These are phyloP conservation scores for Amphibalanus amphitrite DNA, from an alignment of 1,140 invertebrate species.

Conservation along the genomic window DNA sequence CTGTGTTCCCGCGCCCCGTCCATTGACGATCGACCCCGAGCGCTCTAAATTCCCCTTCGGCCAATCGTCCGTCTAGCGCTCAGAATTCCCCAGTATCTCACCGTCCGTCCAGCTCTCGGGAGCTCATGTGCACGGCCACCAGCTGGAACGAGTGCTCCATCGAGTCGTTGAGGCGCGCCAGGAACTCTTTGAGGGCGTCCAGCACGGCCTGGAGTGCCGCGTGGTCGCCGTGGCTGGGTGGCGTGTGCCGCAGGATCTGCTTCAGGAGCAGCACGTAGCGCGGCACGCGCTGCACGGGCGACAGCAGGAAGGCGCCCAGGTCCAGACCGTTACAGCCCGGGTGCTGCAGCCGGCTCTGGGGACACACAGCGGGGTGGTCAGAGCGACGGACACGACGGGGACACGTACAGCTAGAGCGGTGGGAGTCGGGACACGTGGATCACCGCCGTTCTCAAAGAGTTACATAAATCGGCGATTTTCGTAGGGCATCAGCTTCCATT, in stretches of 20 bases:
- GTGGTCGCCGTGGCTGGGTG: slow-evolving; percentile 24
- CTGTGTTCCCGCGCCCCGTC: too few species aligned
- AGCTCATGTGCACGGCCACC: slow-evolving; percentile 21
- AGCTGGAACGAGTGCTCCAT: slow-evolving; percentile 28
- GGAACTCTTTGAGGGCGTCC: slow-evolving; percentile 24
- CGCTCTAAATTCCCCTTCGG: too few species aligned
- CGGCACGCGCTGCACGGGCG: slow-evolving; percentile 28
- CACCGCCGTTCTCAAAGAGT: too few species aligned
- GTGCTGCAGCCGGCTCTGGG: slow-evolving; percentile 21
- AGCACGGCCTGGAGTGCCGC: slow-evolving; percentile 23
- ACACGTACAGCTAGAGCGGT: too few species aligned
- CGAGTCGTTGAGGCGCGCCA: slow-evolving; percentile 26
- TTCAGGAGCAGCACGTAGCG: slow-evolving; percentile 28
- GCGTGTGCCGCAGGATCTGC: slow-evolving; percentile 26
- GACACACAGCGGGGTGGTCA: slow-evolving; percentile 3
- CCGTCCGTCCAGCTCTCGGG: slow-evolving; percentile 11
- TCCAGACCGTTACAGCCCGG: slow-evolving; percentile 25
- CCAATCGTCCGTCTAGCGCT: too few species aligned
- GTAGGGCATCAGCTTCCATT: too few species aligned
- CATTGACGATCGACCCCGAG: too few species aligned
- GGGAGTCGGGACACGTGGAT: too few species aligned
- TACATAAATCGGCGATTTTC: too few species aligned
- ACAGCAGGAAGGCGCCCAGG: slow-evolving; percentile 24
- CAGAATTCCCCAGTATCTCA: background rate
- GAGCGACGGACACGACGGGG: too few species aligned